Evolutionary conservation across 2,888 invertebrate species (phyloP), one percentile per base, ranked within the genome.

Genomic region (Epirrita christyi): DNA sequence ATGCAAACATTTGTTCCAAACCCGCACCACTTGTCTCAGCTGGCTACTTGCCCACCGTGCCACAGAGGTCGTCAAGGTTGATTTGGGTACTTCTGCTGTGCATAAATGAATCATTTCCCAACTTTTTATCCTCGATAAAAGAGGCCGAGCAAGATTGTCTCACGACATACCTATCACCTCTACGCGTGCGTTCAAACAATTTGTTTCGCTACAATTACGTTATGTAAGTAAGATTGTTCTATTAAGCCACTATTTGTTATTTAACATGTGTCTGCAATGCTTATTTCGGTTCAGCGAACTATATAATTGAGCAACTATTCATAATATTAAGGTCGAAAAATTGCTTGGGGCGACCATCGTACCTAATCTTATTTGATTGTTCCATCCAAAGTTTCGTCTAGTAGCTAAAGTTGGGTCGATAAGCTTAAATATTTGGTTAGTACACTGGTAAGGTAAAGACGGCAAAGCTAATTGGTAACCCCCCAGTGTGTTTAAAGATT

Each of bases 221-320:
- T 66, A 68, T 61, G 48, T 65, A 66, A 66, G 56, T 63, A 37
- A 67, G 66, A 74, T 73, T 55, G 62, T 62, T 66, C 67, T 73
- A 77, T 76, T 76, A 71, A 74, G 73, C 68, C 73, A 71, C 65
- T 68, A 63, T 64, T 69, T 63, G 61, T 70, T 70, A 64, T 64
- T 63, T 63, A 66, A 67, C 67, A 40, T 63, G 58, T 64, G 53
- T 59, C 61, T 55, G 64, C 58, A 63, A 64, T 61, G 53, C 28
- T 61, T 45, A 58, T 41, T 59, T 58, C 58, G 55, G 56, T 47
- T 61, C 56, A 57, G 56, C 50, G 60, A 40, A 42, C 49, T 53
- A 57, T 66, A 66, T 66, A 66, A 68, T 70, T 69, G 55, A 68
- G 67, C 65, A 67, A 72, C 70, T 66, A 63, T 55, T 51, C 40